A percentile compares a stretch with the other conserved stretches of the same genome.
These are phyloP conservation scores for Adela reaumurella DNA, from an alignment of 2,888 invertebrate genomes.

Conservation along the genomic window DNA sequence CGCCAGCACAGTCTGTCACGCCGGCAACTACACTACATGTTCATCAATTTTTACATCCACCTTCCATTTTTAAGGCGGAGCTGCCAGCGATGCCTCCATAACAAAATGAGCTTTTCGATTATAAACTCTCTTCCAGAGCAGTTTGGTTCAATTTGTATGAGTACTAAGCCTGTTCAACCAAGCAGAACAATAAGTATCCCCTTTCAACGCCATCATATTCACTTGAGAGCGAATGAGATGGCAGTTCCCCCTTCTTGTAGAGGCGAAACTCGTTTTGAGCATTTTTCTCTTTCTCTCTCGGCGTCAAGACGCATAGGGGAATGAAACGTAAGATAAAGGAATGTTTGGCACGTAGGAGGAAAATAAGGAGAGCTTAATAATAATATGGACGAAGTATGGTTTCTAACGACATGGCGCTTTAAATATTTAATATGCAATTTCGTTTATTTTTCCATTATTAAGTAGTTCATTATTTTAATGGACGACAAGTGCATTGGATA, in stretches of 20 bases:
- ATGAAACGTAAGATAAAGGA: constrained; percentile 24
- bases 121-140: not conserved
- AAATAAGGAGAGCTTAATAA: constrained; percentile 51
- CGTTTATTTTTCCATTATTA: constrained; percentile 38
- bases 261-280: constrained; percentile 13
- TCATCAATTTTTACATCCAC: constrained; percentile 59
- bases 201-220: constrained; percentile 25
- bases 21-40: constrained; percentile 55
- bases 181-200: constrained; percentile 32
- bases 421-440: constrained; percentile 53
- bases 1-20: constrained; percentile 56
- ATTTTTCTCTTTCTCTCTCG: constrained; percentile 22
- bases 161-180: constrained; percentile 13
- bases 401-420: constrained; percentile 42
- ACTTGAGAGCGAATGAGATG: constrained; percentile 32
- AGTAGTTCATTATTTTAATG: constrained; percentile 31
- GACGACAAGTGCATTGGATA: constrained; percentile 29
- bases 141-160: constrained; percentile 15
- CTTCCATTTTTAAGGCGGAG: constrained; percentile 59
- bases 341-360: constrained; percentile 24
- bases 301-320: constrained; percentile 19
- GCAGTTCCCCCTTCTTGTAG: constrained; percentile 18
- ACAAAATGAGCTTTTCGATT: constrained; percentile 17
- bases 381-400: constrained; percentile 48
- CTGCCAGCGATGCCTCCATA: constrained; percentile 33